Evolutionary conservation across 2,797 vertebrate genomes (phyloP).

Genomic region (Microtus agrestis): DNA sequence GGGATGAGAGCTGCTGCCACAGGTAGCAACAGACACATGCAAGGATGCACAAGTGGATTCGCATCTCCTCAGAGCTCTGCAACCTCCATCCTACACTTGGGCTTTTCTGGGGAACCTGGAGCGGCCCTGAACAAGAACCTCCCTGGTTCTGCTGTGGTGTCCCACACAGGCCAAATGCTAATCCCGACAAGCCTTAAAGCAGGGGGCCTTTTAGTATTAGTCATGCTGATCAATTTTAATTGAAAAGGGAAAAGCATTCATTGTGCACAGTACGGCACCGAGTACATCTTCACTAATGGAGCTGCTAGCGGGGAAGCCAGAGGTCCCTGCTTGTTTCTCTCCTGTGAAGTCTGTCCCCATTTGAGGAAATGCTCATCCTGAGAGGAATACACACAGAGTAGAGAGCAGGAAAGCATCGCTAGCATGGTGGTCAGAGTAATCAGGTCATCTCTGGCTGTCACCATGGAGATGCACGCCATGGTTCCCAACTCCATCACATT

Average conservation of each 20-base stretch:
- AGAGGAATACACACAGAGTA: background rate
- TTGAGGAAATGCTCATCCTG: background rate
- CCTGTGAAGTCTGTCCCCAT: background rate
- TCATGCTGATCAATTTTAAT: conserved; percentile 66
- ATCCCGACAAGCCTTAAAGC: conserved; percentile 25
- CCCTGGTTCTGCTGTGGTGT: background rate
- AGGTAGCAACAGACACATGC: background rate
- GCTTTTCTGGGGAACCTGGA: background rate
- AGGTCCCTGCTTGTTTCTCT: background rate
- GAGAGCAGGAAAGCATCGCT: background rate
- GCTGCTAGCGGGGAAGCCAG: conserved; percentile 3
- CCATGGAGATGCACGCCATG: background rate
- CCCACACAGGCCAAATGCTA: conserved; percentile 1
- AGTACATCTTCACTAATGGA: conserved; percentile 7
- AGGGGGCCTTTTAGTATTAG: conserved; percentile 8
- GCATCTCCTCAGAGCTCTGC: background rate
- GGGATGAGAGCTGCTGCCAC: background rate
- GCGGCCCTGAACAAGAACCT: background rate
- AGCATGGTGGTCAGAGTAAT: background rate
- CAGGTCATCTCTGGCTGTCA: background rate
- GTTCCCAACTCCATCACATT: no score
- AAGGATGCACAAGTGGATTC: no score
- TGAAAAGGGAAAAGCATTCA: conserved; percentile 39
- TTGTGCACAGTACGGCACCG: background rate
- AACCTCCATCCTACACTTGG: background rate